phyloP scores from a whole-genome alignment of 2,888 invertebrate genomes.

The Metalampra italica region DNA sequence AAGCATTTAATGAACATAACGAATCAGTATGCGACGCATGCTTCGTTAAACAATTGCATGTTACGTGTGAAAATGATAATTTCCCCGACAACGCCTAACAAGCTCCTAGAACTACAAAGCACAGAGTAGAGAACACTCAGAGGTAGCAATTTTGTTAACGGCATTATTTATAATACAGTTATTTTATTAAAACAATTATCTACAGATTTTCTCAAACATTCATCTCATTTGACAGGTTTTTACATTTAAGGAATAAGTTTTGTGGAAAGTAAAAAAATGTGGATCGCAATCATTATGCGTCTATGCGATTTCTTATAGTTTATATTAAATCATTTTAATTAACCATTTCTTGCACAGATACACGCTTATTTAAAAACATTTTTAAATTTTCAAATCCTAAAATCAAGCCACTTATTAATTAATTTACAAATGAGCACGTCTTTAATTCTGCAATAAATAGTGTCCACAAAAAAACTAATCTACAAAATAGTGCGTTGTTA shows the following conservation, averaged over 20 bases:
- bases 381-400: too few relatives aligned
- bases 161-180: not conserved
- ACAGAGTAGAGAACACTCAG: slow-evolving; percentile 42
- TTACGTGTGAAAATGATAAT: slow-evolving; percentile 34
- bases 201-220: too few relatives aligned
- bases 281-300: too few relatives aligned
- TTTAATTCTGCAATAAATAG: not conserved
- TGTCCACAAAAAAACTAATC: not conserved
- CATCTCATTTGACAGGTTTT: too few relatives aligned
- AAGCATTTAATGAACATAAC: slow-evolving; percentile 23
- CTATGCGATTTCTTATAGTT: too few relatives aligned
- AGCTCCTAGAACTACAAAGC: slow-evolving; percentile 31
- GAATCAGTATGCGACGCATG: slow-evolving; percentile 38
- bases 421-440: too few relatives aligned
- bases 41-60: slow-evolving; percentile 35
- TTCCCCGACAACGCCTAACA: slow-evolving; percentile 23
- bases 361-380: too few relatives aligned
- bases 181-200: not conserved
- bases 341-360: too few relatives aligned
- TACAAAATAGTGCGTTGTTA: not conserved
- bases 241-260: too few relatives aligned
- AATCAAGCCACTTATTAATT: too few relatives aligned
- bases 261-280: too few relatives aligned
- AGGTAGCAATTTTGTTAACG: slow-evolving; percentile 25
- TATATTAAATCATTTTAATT: too few relatives aligned